Evolutionary conservation across 2,888 invertebrate genomes (phyloP).

Genomic region (Philopedon plagiatum): DNA sequence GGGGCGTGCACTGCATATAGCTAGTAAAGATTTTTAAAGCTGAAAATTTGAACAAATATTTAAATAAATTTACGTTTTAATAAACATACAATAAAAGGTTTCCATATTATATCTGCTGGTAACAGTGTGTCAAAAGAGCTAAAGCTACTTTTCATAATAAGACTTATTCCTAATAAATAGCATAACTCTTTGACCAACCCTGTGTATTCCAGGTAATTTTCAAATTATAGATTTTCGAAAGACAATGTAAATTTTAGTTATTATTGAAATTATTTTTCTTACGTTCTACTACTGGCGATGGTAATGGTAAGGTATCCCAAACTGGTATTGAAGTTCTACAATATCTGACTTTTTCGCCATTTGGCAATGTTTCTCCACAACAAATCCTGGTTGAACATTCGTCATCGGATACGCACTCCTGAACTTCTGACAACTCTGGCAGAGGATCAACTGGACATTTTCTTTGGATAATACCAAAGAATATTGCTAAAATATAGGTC

Average conservation of each 20-base stretch:
- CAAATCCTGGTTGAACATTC: constrained; percentile 84
- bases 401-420: constrained; percentile 77
- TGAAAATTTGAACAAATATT: constrained; percentile 53
- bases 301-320: constrained; percentile 75
- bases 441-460: constrained; percentile 79
- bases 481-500: neutral
- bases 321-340: constrained; percentile 80
- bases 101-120: too few relatives aligned
- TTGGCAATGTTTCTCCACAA: constrained; percentile 74
- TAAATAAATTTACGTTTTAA: too few relatives aligned
- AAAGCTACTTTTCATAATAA: too few relatives aligned
- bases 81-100: too few relatives aligned
- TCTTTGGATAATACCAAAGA: constrained; percentile 77
- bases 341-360: constrained; percentile 73
- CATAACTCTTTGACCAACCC: too few relatives aligned
- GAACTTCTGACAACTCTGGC: constrained; percentile 80
- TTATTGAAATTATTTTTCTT: too few relatives aligned
- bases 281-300: constrained; percentile 77
- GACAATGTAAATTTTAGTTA: too few relatives aligned
- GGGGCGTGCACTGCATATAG: constrained; percentile 81
- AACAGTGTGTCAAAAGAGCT: too few relatives aligned
- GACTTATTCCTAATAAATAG: too few relatives aligned
- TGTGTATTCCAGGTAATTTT: too few relatives aligned
- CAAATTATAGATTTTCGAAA: too few relatives aligned
- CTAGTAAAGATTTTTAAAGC: constrained; percentile 69